Base-by-base conservation (phyloP, 2,113 vertebrate genomes). In the Pseudorectes ferrugineus region DNA sequence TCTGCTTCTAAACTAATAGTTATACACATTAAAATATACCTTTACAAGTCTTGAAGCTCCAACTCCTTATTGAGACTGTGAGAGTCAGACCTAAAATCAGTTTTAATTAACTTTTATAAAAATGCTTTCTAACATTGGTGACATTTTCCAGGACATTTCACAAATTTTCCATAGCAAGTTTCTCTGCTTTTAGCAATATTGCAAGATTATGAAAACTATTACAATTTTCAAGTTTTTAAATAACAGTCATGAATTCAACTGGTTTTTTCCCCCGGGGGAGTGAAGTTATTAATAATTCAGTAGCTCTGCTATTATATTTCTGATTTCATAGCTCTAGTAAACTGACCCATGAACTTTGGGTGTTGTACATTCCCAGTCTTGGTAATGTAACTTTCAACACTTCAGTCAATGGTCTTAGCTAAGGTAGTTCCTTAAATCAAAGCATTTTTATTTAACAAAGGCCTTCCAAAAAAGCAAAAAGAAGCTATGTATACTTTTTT, bases 201-300 rank as follows among this genome's bases (percentile, higher is more conserved):
- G 28, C 9, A 63, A 65, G 23, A 38, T 33, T 14, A 88, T 33
- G 22, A 68, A 65, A 80, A 46, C 1, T 11, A 46, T 20, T 42
- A 49, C 10, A 77, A 66, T 85, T 73, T 71, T 70, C 31, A 65
- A 6, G 4, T 89, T 19, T 65, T 19, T 63, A 91, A 79, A 35
- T 23, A 26, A 59, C 20, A 51, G 22, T 46, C 5, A 46, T 12
- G 8, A 79, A 88, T 67, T 79, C 15, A 72, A 14, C 10, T 26
- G 9, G 5, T 3, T 36, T 35, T 16, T 7, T 1, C 4, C 25
- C 16, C 15, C 3, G 16, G 5, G 6, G 5, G 15, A 72, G 28
- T 21, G 1, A 79, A 54, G 12, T 42, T 52, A 29, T 22, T 46
- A 77, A 52, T 63, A 74, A 71, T 85, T 76, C 26, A 42, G 45